Percentiles rank a stretch among this genome's conserved stretches.
These are phyloP conservation scores for Caligus rogercresseyi DNA, from an alignment of 1,140 invertebrate genomes.

Conservation along the genomic window DNA sequence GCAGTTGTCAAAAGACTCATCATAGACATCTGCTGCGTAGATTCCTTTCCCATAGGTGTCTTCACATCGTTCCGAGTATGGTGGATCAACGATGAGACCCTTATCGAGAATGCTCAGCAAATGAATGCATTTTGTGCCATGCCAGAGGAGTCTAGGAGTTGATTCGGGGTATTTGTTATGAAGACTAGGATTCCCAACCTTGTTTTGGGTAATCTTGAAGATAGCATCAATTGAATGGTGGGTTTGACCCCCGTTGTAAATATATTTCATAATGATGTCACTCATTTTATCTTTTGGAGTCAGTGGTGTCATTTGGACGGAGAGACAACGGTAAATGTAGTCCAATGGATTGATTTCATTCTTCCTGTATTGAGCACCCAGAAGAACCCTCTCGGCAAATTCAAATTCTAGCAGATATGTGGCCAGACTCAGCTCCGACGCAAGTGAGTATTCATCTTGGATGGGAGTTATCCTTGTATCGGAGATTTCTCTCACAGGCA, in stretches of 20 bases:
- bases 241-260: conserved; percentile 27
- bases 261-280: conserved; percentile 33
- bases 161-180: conserved; percentile 18
- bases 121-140: conserved; percentile 31
- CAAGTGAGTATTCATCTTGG: conserved; percentile 25
- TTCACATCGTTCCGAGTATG: conserved; percentile 28
- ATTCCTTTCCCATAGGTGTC: conserved; percentile 28
- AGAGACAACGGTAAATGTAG: conserved; percentile 31
- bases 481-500: conserved; percentile 31
- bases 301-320: conserved; percentile 28
- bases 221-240: conserved; percentile 28
- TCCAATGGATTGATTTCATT: conserved; percentile 31
- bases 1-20: background rate
- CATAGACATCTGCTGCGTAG: conserved; percentile 16
- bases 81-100: conserved; percentile 30
- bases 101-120: conserved; percentile 30
- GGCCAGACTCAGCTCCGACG: conserved; percentile 27
- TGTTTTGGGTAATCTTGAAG: conserved; percentile 27
- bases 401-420: conserved; percentile 31
- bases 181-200: conserved; percentile 20
- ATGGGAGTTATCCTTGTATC: conserved; percentile 31
- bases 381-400: conserved; percentile 29
- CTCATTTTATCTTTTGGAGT: conserved; percentile 27
- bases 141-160: conserved; percentile 30
- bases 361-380: conserved; percentile 29